Conservation (phyloP, 2,113 vertebrate genomes). For the Oenanthe oenanthe region DNA sequence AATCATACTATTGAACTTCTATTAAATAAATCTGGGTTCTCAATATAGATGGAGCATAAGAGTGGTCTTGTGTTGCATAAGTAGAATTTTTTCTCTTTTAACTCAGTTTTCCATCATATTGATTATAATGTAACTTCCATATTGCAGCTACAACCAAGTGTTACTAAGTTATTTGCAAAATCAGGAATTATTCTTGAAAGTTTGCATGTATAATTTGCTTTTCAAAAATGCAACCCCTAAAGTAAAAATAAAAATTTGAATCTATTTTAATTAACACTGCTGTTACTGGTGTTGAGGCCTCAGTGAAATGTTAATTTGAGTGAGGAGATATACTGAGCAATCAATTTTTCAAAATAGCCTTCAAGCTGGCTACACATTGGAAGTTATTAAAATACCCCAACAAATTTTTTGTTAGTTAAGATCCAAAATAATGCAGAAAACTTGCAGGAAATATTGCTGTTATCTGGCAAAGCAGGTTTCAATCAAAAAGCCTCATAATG, state of each 20-base stretch:
- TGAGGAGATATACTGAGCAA: not conserved
- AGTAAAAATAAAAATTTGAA: not conserved
- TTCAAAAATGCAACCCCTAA: not conserved
- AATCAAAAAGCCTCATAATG: not conserved
- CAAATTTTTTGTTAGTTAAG: not conserved
- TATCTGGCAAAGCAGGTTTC: not conserved
- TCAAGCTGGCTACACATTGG: not conserved
- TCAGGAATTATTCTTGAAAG: not conserved
- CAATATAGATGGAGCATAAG: not conserved
- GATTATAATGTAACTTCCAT: not conserved
- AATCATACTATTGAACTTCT: not conserved
- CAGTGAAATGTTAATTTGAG: not conserved
- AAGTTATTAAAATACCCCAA: not conserved
- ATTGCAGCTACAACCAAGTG: not conserved
- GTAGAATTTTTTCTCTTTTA: not conserved
- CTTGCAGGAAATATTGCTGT: not conserved
- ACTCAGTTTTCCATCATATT: not conserved
- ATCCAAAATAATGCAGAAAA: not conserved
- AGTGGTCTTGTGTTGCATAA: not conserved
- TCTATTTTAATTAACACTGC: not conserved
- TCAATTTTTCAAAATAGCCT: not conserved
- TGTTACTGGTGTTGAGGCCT: not conserved
- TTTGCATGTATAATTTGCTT: not conserved
- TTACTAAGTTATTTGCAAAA: not conserved
- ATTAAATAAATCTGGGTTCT: not conserved